Percentiles rank a stretch among this genome's conserved stretches.
Conservation (phyloP, 2,888 invertebrate species). For the Petrolisthes manimaculis region DNA sequence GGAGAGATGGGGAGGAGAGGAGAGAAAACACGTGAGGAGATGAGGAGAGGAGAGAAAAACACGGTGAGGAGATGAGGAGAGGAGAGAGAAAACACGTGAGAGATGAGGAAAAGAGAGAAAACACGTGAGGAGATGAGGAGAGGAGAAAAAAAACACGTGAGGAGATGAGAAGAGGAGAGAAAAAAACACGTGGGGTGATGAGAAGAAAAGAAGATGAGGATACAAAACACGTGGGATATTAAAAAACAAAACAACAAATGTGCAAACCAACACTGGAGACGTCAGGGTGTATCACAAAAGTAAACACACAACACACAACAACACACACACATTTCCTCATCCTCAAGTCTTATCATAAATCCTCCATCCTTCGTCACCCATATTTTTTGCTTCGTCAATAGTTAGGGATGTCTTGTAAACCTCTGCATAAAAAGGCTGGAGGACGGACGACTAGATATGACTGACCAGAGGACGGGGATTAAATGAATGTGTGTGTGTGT, state of each 20-base stretch:
- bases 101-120: constrained; percentile 1
- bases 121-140: background rate
- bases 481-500: background rate
- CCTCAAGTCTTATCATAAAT: too few relatives aligned
- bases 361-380: too few relatives aligned
- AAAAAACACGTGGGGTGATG: background rate
- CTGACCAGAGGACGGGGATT: background rate
- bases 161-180: background rate
- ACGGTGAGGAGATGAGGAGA: background rate
- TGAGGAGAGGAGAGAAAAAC: constrained; percentile 5
- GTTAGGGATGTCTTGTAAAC: too few relatives aligned
- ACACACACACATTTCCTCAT: too few relatives aligned
- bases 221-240: too few relatives aligned
- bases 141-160: background rate
- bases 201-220: background rate
- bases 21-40: constrained; percentile 13
- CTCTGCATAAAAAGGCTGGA: too few relatives aligned
- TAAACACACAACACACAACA: too few relatives aligned
- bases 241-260: too few relatives aligned
- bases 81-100: background rate
- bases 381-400: too few relatives aligned
- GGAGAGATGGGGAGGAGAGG: background rate
- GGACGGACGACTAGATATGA: background rate
- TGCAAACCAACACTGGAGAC: too few relatives aligned
- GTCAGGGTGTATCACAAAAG: too few relatives aligned